Percentiles rank a stretch among this genome's conserved stretches.
phyloP scores from a whole-genome alignment of 2,888 invertebrate species.

The Agapostemon virescens region DNA sequence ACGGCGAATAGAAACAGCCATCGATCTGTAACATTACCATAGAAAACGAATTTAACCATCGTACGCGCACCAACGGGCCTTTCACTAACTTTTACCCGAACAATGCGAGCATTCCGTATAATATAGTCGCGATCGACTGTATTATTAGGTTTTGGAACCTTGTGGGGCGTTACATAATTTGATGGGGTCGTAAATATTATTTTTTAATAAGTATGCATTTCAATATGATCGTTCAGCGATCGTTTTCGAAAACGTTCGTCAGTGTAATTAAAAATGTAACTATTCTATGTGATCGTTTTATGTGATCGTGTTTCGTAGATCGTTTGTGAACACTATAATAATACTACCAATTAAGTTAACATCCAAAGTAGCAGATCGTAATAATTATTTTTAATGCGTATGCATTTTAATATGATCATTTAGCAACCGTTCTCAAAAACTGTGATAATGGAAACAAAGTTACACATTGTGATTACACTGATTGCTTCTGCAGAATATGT shows the following conservation, averaged over 20 bases:
- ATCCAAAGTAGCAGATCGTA: too few relatives aligned
- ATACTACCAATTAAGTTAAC: too few relatives aligned
- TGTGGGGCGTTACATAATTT: not conserved
- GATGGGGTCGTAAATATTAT: not conserved
- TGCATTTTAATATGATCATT: too few relatives aligned
- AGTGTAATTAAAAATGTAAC: too few relatives aligned
- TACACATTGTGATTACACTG: too few relatives aligned
- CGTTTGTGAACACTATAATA: too few relatives aligned
- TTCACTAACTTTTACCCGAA: not conserved
- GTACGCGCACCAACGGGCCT: not conserved
- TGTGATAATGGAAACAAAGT: too few relatives aligned
- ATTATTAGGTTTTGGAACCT: not conserved
- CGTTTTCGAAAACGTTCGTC: not conserved
- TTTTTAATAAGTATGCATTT: not conserved
- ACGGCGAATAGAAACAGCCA: not conserved
- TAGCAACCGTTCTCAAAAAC: too few relatives aligned
- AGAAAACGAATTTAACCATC: not conserved
- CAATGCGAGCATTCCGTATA: not conserved
- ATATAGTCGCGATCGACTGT: not conserved
- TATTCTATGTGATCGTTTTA: too few relatives aligned
- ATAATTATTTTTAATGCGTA: too few relatives aligned
- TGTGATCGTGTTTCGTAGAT: too few relatives aligned
- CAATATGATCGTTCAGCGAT: not conserved
- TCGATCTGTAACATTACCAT: slow-evolving; percentile 4
- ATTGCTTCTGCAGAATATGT: not conserved